These are phyloP conservation scores for Nomada hirtipes DNA, from an alignment of 2,888 invertebrate genomes.

Conservation along the genomic window DNA sequence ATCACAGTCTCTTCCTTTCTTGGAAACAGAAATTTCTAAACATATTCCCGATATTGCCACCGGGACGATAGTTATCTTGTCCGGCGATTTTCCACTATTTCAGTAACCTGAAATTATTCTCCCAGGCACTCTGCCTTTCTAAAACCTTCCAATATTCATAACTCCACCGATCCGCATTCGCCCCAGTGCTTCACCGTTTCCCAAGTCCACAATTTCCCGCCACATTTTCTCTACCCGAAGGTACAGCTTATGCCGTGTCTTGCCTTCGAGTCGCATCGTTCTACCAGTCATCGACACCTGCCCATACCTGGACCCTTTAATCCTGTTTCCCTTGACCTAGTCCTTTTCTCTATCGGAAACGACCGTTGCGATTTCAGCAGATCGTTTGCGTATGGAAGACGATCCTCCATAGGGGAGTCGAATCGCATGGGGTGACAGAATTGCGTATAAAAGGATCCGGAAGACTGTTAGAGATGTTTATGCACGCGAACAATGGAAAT, in stretches of 20 bases:
- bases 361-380: slow-evolving; percentile 52
- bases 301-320: slow-evolving; percentile 49
- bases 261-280: background rate
- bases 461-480: slow-evolving; percentile 45
- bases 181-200: background rate
- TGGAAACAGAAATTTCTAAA: too few relatives aligned
- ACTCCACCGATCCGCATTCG: background rate
- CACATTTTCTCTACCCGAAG: background rate
- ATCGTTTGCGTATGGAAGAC: slow-evolving; percentile 46
- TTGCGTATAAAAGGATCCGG: slow-evolving; percentile 21
- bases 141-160: background rate
- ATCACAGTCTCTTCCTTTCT: too few relatives aligned
- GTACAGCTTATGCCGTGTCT: background rate
- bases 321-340: slow-evolving; percentile 41
- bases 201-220: background rate
- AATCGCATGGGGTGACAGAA: background rate
- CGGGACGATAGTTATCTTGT: too few relatives aligned
- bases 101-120: too few relatives aligned
- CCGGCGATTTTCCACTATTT: too few relatives aligned
- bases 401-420: slow-evolving; percentile 5
- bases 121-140: too few relatives aligned
- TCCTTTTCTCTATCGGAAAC: slow-evolving; percentile 37
- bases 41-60: too few relatives aligned
- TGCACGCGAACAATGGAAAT: slow-evolving; percentile 27
- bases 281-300: slow-evolving; percentile 54